A percentile compares a stretch with the other conserved stretches of the same genome.
phyloP scores from a whole-genome alignment of 1,140 invertebrate species.

The Aphaenogaster ashmeadi region DNA sequence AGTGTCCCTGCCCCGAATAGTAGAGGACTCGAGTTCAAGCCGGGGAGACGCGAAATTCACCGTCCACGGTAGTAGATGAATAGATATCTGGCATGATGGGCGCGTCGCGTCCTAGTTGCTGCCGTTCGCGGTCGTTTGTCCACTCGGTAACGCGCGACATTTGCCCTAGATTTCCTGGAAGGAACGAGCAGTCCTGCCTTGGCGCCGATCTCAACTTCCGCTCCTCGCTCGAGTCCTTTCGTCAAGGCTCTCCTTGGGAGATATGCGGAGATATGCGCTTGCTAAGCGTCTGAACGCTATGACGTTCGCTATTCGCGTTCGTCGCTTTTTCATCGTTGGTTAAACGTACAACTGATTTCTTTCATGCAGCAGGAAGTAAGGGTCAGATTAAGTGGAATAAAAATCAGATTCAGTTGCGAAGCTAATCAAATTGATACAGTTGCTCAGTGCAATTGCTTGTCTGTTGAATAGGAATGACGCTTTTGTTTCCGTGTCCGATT shows the following conservation, averaged over 20 bases:
- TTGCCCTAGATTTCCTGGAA: constrained; percentile 60
- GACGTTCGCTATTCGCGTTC: neutral
- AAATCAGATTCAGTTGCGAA: neutral
- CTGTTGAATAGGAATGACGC: neutral
- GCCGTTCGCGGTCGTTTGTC: neutral
- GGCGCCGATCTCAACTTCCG: constrained; percentile 6
- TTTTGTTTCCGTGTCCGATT: neutral
- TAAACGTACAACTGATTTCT: neutral
- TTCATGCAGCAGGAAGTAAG: neutral
- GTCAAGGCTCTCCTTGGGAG: too few species aligned
- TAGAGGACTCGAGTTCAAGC: neutral
- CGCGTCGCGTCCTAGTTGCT: neutral
- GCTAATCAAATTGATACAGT: neutral
- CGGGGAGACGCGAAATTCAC: constrained; percentile 32
- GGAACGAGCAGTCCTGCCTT: neutral
- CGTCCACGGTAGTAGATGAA: constrained; percentile 42
- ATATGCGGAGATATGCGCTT: neutral
- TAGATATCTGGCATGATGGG: constrained; percentile 23
- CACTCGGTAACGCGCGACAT: constrained; percentile 4
- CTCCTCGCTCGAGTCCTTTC: neutral
- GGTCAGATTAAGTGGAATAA: neutral
- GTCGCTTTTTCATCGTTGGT: neutral
- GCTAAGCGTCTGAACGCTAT: neutral
- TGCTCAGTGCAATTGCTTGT: too few species aligned
- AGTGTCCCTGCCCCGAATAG: constrained; percentile 71